Conservation (phyloP, 2,888 invertebrate species). For the Habrosyne pyritoides region DNA sequence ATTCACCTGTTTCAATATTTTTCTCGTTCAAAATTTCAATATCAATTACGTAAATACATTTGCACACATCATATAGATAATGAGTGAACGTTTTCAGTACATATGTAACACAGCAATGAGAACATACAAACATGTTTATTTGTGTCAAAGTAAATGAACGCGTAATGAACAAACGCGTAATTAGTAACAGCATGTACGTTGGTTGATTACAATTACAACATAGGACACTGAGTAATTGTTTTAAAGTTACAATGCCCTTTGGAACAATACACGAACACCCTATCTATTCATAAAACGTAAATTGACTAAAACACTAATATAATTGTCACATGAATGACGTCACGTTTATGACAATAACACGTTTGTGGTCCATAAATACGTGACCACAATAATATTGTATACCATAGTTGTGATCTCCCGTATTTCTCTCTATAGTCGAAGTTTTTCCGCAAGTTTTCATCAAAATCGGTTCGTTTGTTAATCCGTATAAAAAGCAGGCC, state of each 20-base stretch:
- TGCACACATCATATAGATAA: background rate
- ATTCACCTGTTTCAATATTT: slow-evolving; percentile 8
- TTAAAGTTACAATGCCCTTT: background rate
- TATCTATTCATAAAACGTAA: no score
- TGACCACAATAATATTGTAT: no score
- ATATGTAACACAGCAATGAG: slow-evolving; percentile 25
- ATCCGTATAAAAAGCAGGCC: no score
- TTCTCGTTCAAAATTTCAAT: background rate
- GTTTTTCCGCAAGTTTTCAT: no score
- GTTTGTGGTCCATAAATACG: no score
- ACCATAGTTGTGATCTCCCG: no score
- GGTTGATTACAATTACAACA: slow-evolving; percentile 11
- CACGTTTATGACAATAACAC: no score
- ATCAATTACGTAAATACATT: background rate
- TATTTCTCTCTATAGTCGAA: no score
- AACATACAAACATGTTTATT: slow-evolving; percentile 52
- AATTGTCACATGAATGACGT: no score
- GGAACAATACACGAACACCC: no score
- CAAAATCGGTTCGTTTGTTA: no score
- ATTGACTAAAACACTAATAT: no score
- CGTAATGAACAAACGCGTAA: slow-evolving; percentile 22
- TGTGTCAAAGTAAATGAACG: slow-evolving; percentile 43
- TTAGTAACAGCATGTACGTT: slow-evolving; percentile 16
- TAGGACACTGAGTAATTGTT: slow-evolving; percentile 1
- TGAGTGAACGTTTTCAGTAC: background rate